A percentile compares a stretch with the other conserved stretches of the same genome.
Conservation (phyloP, 2,113 vertebrate genomes). For the Phyllopteryx taeniolatus region DNA sequence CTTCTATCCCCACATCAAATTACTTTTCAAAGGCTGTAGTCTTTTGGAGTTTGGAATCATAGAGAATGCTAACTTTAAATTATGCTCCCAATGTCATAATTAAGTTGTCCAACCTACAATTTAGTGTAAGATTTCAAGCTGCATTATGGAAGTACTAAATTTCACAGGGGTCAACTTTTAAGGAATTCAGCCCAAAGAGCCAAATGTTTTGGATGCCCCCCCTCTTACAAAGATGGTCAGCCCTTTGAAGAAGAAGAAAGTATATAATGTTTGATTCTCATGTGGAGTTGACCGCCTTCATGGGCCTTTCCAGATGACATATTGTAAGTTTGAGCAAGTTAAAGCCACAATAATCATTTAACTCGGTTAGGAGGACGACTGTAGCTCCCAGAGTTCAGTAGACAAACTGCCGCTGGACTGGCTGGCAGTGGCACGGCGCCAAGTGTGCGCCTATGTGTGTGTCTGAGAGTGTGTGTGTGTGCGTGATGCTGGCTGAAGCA, state of each 20-base stretch:
- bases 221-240: conserved; percentile 14
- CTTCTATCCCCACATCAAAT: conserved; percentile 33
- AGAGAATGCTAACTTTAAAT: conserved; percentile 50
- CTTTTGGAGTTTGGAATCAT: conserved; percentile 48
- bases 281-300: conserved; percentile 22
- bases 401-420: conserved; percentile 43
- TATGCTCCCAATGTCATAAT: conserved; percentile 48
- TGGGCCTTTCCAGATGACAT: conserved; percentile 12
- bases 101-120: conserved; percentile 57
- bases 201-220: conserved; percentile 30
- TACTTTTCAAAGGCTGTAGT: conserved; percentile 22
- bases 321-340: conserved; percentile 28
- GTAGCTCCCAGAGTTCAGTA: conserved; percentile 52
- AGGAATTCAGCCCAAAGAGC: conserved; percentile 59
- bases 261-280: conserved; percentile 17
- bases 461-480: conserved; percentile 40
- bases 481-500: conserved; percentile 55
- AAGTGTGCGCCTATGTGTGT: conserved; percentile 44
- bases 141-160: conserved; percentile 48
- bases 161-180: conserved; percentile 52
- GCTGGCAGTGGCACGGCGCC: conserved; percentile 49
- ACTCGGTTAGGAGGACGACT: conserved; percentile 53
- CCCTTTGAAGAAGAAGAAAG: conserved; percentile 5
- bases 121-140: conserved; percentile 46
- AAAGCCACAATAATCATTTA: conserved; percentile 55